Conservation (phyloP, 2,888 invertebrate species). For the Trisateles emortualis region DNA sequence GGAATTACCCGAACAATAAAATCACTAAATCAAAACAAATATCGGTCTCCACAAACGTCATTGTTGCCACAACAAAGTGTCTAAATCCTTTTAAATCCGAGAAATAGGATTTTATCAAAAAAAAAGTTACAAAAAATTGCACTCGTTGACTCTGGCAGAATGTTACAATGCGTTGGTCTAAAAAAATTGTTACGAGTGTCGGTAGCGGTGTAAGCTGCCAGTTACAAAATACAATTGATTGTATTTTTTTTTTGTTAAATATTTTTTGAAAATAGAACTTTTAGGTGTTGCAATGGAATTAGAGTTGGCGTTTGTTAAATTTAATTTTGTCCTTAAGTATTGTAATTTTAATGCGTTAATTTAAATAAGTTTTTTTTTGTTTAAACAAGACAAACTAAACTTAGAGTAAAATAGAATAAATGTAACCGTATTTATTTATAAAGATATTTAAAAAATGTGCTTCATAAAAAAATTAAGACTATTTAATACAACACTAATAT, state of each 20-base stretch:
- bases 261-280: constrained; percentile 58
- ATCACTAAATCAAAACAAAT: constrained; percentile 81
- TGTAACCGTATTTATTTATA: too few relatives aligned
- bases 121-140: constrained; percentile 63
- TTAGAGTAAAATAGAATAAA: too few relatives aligned
- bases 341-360: too few relatives aligned
- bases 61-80: constrained; percentile 86
- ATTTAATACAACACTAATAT: too few relatives aligned
- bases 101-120: constrained; percentile 81
- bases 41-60: constrained; percentile 77
- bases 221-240: constrained; percentile 77
- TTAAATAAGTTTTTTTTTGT: too few relatives aligned
- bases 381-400: too few relatives aligned
- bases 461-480: too few relatives aligned
- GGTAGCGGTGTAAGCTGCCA: constrained; percentile 78
- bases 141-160: constrained; percentile 83
- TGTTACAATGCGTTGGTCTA: constrained; percentile 68
- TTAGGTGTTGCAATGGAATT: constrained; percentile 53
- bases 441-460: too few relatives aligned
- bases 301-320: constrained; percentile 30
- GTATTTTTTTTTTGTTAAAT: constrained; percentile 60
- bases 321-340: constrained; percentile 12
- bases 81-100: constrained; percentile 86
- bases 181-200: constrained; percentile 62
- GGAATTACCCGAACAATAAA: constrained; percentile 60